A percentile compares a stretch with the other conserved stretches of the same genome.
Conservation (phyloP, 1,140 invertebrate species). For the Diuraphis noxia region DNA sequence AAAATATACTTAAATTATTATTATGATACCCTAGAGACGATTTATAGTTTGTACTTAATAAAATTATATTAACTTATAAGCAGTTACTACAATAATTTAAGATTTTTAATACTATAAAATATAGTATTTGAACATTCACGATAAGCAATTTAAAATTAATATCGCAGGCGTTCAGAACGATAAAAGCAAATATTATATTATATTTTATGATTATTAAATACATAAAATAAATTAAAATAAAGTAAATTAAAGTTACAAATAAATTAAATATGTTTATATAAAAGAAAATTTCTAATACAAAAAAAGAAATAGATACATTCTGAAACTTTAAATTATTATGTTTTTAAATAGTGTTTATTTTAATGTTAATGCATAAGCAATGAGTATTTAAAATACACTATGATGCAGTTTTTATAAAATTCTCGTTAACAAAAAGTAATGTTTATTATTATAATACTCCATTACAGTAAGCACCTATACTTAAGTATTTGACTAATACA, state of each 20-base stretch:
- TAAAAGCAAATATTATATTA: not conserved
- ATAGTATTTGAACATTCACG: not conserved
- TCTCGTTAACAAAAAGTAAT: not conserved
- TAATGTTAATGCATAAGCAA: not conserved
- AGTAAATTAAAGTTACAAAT: too few relatives aligned
- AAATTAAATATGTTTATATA: not conserved
- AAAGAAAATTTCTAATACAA: not conserved
- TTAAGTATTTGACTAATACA: too few relatives aligned
- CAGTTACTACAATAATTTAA: not conserved
- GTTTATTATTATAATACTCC: not conserved
- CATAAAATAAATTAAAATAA: too few relatives aligned
- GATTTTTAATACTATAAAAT: not conserved
- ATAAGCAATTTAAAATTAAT: not conserved
- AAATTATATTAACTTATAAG: not conserved
- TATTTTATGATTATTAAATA: not conserved
- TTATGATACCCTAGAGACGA: constrained; percentile 1
- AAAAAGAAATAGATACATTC: not conserved
- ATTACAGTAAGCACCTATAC: not conserved
- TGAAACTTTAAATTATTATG: not conserved
- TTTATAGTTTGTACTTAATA: not conserved
- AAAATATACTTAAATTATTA: constrained; percentile 28
- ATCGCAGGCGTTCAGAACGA: not conserved
- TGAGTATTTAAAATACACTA: not conserved
- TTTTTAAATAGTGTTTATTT: not conserved
- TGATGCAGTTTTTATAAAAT: not conserved